Evolutionary conservation across 1,140 invertebrate species (phyloP).

Genomic region (Bombus pascuorum): DNA sequence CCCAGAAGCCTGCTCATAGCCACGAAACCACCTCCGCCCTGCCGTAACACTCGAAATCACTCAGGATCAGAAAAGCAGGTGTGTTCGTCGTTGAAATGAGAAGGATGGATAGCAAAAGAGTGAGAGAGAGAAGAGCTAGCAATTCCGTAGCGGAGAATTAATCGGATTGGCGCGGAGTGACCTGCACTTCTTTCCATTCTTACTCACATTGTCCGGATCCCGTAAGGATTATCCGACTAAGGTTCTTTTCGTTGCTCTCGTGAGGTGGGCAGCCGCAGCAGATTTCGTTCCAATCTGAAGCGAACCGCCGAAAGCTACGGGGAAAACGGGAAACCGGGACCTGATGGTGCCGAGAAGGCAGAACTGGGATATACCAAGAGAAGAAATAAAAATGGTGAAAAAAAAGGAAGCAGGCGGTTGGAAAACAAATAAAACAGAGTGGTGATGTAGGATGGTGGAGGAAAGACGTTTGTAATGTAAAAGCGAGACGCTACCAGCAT

Average conservation of each 20-base stretch:
- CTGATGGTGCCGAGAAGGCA: not conserved
- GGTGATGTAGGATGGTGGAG: not conserved
- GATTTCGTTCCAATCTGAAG: constrained; percentile 12
- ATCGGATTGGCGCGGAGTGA: constrained; percentile 40
- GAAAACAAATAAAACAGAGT: constrained; percentile 49
- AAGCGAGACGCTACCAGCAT: constrained; percentile 73
- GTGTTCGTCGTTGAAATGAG: not conserved
- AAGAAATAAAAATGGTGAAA: not conserved
- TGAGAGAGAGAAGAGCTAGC: not conserved
- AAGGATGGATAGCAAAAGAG: too few relatives aligned
- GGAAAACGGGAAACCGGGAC: constrained; percentile 3
- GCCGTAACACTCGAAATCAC: not conserved
- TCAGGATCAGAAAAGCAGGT: not conserved
- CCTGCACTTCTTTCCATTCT: constrained; percentile 21
- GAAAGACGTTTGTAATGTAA: constrained; percentile 50
- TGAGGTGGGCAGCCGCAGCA: not conserved
- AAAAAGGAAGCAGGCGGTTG: not conserved
- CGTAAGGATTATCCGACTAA: constrained; percentile 44
- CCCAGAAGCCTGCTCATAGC: not conserved
- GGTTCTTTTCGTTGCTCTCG: constrained; percentile 10
- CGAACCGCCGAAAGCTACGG: not conserved
- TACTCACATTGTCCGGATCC: constrained; percentile 35
- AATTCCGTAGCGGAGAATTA: constrained; percentile 33
- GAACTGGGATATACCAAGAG: not conserved
- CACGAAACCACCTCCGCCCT: not conserved